Evolutionary conservation across 2,888 invertebrate species (phyloP), one percentile per base, ranked within the genome.

Genomic region (Cryptocephalus primarius): DNA sequence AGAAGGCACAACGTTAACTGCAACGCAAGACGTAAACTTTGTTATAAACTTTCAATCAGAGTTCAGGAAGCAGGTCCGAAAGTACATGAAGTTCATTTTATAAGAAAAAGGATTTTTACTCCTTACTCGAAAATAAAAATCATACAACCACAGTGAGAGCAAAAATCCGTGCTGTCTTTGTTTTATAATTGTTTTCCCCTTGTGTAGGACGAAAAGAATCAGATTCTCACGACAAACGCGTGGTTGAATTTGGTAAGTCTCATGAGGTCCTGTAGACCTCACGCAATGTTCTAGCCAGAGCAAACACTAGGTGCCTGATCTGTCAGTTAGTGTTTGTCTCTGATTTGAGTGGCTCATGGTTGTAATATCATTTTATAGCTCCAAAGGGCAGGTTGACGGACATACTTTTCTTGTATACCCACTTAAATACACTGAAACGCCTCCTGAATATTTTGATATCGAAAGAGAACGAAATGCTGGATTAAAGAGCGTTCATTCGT

Each of bases 161-260:
- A 31, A 32, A 48, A 48, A 48, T 47, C 33, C 48, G 53, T 51
- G 51, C 48, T 53, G 48, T 8, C 72, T 72, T 75, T 73, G 73
- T 73, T 74, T 80, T 76, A 64, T 64, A 60, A 61, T 61, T 66
- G 62, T 68, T 68, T 66, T 67, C 64, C 67, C 67, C 62, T 36
- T 68, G 67, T 83, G 74, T 83, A 96, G 95, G 95, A 96, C 77
- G 96, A 96, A 83, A 96, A 95, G 83, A 94, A 92, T 69, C 94
- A 94, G 83, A 92, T 95, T 77, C 85, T 95, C 77, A 90, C 92
- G 72, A 92, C 93, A 75, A 95, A 94, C 80, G 88, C 93, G 75
- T 95, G 94, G 94, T 84, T 94, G 72, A 90, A 92, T 79, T 82
- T 94, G 90, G 93, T 94, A 84, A 90, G 92, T 89, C 77, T 77